Conservation (phyloP, 2,888 invertebrate species). For the Brenthis hecate region DNA sequence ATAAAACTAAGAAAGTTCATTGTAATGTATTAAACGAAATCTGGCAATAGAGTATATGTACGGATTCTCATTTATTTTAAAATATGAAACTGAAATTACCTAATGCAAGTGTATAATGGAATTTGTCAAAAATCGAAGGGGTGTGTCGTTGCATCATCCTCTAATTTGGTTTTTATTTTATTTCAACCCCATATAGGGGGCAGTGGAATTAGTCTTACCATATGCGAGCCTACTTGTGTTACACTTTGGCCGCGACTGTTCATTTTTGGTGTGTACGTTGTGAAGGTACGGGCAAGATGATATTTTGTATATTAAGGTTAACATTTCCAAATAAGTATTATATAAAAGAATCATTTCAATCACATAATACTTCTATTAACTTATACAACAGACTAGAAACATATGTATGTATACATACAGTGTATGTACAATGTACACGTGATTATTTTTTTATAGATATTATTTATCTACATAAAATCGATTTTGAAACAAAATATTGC, state of each 20-base stretch:
- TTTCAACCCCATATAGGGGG: slow-evolving; percentile 68
- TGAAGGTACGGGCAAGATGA: slow-evolving; percentile 27
- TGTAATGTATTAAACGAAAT: not conserved
- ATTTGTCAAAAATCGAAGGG: slow-evolving; percentile 81
- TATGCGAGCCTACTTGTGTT: slow-evolving; percentile 79
- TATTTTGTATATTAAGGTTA: not conserved
- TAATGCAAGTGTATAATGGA: slow-evolving; percentile 77
- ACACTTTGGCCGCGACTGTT: slow-evolving; percentile 71
- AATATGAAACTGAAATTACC: slow-evolving; percentile 57
- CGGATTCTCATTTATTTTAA: slow-evolving; percentile 33
- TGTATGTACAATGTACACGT: too few species aligned
- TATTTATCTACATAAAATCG: too few species aligned
- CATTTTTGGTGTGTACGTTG: slow-evolving; percentile 58
- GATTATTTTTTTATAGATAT: too few species aligned
- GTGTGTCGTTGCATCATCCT: slow-evolving; percentile 79
- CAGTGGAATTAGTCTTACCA: slow-evolving; percentile 80
- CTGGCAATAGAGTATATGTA: not conserved
- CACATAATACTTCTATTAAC: too few species aligned
- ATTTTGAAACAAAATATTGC: too few species aligned
- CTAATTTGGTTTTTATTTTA: slow-evolving; percentile 80
- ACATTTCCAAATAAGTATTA: not conserved
- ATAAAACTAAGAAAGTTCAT: not conserved
- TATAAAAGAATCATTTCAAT: too few species aligned
- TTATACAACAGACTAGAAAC: too few species aligned
- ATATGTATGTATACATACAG: too few species aligned